Conservation (phyloP, 2,113 vertebrate species). For the Chlamydotis undulata region DNA sequence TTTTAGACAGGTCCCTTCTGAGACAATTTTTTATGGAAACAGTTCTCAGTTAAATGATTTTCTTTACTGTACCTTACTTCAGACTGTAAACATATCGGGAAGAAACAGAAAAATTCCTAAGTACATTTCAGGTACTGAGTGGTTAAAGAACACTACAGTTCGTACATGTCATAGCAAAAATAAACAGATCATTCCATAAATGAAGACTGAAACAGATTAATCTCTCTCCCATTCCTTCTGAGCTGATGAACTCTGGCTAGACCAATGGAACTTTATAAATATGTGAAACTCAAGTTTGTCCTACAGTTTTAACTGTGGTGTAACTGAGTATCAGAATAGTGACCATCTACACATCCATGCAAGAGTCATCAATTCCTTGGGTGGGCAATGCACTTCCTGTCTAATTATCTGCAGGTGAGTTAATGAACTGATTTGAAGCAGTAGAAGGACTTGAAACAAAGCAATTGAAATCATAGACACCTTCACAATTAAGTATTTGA, state of each 20-base stretch:
- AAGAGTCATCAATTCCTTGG: background rate
- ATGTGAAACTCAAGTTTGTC: background rate
- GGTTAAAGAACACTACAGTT: background rate
- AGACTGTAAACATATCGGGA: background rate
- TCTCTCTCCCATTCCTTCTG: background rate
- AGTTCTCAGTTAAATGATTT: background rate
- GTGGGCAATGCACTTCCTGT: background rate
- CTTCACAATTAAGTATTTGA: background rate
- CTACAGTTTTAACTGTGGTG: background rate
- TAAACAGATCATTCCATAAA: background rate
- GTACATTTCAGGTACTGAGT: accelerated
- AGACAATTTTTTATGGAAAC: background rate
- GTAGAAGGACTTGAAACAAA: background rate
- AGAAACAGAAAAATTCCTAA: background rate
- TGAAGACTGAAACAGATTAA: background rate
- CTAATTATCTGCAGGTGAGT: background rate
- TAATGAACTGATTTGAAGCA: background rate
- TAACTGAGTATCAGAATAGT: background rate
- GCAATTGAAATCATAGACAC: background rate
- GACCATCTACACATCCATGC: background rate
- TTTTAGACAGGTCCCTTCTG: background rate
- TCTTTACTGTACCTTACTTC: background rate
- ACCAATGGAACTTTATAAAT: background rate
- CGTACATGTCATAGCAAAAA: background rate
- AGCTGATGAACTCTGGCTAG: background rate